Evolutionary conservation across 2,888 invertebrate species (phyloP), one percentile per base, ranked within the genome.

Genomic region (Pomacea canaliculata): DNA sequence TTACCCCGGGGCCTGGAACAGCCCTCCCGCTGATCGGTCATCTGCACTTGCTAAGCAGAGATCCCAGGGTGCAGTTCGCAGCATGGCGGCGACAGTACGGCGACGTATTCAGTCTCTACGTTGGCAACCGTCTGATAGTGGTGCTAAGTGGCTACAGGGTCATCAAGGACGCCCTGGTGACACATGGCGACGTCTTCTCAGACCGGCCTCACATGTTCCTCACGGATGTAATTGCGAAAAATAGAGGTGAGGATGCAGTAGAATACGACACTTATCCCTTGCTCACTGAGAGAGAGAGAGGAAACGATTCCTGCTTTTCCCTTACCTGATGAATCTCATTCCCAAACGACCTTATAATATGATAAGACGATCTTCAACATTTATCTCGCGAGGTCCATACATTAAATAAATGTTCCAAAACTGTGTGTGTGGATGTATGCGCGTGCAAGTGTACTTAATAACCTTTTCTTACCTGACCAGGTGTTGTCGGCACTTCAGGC

Each of bases 121-220:
- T 76, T 46, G 79, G 79, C 49, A 1, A 37, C 8, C 27, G 37
- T 2, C 74, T 76, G 23, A 74, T 79, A 18, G 73, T 80, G 10
- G 77, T 79, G 19, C 23, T 80, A n/a, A 78, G 73, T 60, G 76
- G 76, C 7, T 79, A 71, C 48, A 71, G 74, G 13, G 68, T 76
- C 23, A 49, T 81, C 48, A 76, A 70, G 62, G 79, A 81, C 49
- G 74, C 78, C 5, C 67, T 79, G 27, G 73, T 79, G 13, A 79
- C 70, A 62, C 65, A 75, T 37, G 76, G 65, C 10, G 79, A 78
- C 19, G 70, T 73, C n/a, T 77, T 81, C 70, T 70, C 74, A 5
- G 70, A 79, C 69, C 62, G 80, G n/a, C 78, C 80, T 3, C 69
- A 62, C 13, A 63, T 63, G 37, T 63, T 71, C 63, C 12, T 63